These are phyloP conservation scores for Cherax quadricarinatus DNA, from an alignment of 1,140 invertebrate genomes.

Conservation along the genomic window DNA sequence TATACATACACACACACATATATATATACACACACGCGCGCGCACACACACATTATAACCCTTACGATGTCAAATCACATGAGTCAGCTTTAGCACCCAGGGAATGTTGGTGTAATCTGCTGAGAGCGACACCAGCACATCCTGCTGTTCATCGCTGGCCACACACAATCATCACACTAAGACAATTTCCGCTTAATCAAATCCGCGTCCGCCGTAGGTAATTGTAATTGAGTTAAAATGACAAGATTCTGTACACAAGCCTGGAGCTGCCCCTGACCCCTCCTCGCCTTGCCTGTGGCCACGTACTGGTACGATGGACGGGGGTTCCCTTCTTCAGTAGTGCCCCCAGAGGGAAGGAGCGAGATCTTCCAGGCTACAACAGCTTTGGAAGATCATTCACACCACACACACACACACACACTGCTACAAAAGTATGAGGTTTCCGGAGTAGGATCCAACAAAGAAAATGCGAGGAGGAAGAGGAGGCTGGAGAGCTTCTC, in stretches of 20 bases:
- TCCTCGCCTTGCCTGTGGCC: background rate
- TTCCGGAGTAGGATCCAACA: no score
- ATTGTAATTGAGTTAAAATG: background rate
- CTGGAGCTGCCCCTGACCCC: background rate
- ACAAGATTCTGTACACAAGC: background rate
- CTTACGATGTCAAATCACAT: background rate
- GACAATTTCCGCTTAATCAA: constrained; percentile 2
- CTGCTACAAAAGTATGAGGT: no score
- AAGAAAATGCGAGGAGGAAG: no score
- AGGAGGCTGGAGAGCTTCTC: no score
- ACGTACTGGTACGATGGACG: background rate
- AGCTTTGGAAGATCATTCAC: background rate
- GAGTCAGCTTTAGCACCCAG: no score
- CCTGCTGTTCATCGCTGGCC: background rate
- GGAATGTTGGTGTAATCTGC: no score
- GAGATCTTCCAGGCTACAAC: background rate
- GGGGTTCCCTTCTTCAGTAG: background rate
- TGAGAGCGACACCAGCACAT: no score
- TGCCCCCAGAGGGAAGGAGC: background rate
- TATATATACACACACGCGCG: constrained; percentile 4
- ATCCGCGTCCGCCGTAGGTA: constrained; percentile 7
- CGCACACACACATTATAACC: constrained; percentile 22
- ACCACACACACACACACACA: no score
- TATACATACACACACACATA: background rate
- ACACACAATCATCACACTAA: background rate